Evolutionary conservation across 2,888 invertebrate species (phyloP).

Genomic region (Didymodactylos carnosus): DNA sequence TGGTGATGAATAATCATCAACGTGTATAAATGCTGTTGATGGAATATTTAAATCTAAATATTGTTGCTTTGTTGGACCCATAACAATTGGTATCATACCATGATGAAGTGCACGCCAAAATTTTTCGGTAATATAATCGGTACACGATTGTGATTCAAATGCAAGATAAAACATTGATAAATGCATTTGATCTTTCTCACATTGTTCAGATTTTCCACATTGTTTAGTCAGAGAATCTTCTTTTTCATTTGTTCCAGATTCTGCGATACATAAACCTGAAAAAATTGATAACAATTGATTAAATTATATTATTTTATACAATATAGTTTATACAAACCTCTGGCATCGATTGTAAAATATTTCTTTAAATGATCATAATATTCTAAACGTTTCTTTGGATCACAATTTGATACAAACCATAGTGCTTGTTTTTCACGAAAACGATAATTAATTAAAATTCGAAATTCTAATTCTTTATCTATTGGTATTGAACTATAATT

Average conservation of each 20-base stretch:
- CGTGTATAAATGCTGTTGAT: slow-evolving; percentile 4
- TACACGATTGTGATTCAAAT: slow-evolving; percentile 9
- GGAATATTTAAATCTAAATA: slow-evolving; percentile 3
- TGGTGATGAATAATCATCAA: background rate
- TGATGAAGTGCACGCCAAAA: slow-evolving; percentile 6
- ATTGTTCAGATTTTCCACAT: background rate
- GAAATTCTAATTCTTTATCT: background rate
- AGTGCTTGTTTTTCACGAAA: background rate
- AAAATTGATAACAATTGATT: too few relatives aligned
- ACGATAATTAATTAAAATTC: background rate
- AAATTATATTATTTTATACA: too few relatives aligned
- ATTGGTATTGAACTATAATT: background rate
- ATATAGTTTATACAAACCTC: too few relatives aligned
- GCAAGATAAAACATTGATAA: slow-evolving; percentile 1
- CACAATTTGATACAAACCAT: slow-evolving; percentile 13
- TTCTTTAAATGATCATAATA: background rate
- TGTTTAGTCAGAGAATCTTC: too few relatives aligned
- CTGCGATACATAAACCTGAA: too few relatives aligned
- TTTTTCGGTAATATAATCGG: slow-evolving; percentile 13
- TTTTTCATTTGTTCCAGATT: too few relatives aligned
- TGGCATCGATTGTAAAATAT: background rate
- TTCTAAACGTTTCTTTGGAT: background rate
- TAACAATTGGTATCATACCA: slow-evolving; percentile 9
- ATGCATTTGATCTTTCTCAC: background rate
- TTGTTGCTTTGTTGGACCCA: background rate